Evolutionary conservation across 2,797 vertebrate species (phyloP), one percentile per base, ranked within the genome.

Genomic region (Danio albolineatus): DNA sequence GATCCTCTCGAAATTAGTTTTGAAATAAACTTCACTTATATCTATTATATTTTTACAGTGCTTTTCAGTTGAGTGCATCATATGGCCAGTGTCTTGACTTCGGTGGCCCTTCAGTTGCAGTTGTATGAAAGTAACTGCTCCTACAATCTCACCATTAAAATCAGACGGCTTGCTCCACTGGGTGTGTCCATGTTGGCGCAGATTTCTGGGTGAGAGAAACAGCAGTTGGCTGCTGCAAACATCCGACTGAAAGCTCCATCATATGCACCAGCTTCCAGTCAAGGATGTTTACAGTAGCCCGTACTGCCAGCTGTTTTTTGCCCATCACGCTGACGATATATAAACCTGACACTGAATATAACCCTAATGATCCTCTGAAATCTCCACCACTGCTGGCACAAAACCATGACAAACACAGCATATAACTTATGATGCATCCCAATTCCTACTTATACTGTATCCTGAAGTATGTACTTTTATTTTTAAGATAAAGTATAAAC

Each of bases 201-300:
- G 62, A 6, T 41, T 48, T 70, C 13, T 54, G 19, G 60, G 79
- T 73, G 95, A 94, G 87, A 96, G 93, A 93, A 92, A 93, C 92
- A 95, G 93, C 97, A 98, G 96, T 94, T 90, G 94, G 97, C 97
- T 96, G 96, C 95, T 97, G 97, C 96, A 99, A 98, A 98, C 98
- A 99, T 99, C 97, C 94, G 97, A 99, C 98, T 99, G 98, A 99
- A 98, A 99, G 98, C 97, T 93, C 94, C 83, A 90, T 93, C 90
- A 89, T 87, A 65, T 92, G 93, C 90, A 95, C 93, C 94, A 98
- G 96, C 97, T 99, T 99, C 96, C 98, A 99, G 97, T 99, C 97
- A 96, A 99, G 96, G 97, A 97, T 99, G 98, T 99, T 99, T 99
- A 99, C 98, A 99, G 95, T 92, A 92, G 96, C 98, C 96, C 93